These are phyloP conservation scores for Sternarchorhynchus goeldii DNA, from an alignment of 2,797 vertebrate species.

Conservation along the genomic window DNA sequence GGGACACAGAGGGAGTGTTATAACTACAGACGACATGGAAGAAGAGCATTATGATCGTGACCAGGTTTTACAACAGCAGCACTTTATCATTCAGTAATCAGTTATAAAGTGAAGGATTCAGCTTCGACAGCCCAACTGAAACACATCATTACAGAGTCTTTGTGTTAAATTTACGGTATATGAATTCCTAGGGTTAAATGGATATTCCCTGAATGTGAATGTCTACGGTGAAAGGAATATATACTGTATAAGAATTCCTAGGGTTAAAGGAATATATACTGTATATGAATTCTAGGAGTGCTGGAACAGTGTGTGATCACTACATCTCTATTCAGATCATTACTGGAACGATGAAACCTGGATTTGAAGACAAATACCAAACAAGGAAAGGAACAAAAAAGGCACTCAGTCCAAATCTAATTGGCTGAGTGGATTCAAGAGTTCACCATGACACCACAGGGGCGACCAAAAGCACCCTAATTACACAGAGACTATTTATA, in stretches of 20 bases:
- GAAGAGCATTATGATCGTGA: constrained; percentile 34
- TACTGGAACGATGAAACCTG: background rate
- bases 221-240: too few species aligned
- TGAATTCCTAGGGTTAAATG: background rate
- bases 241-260: too few species aligned
- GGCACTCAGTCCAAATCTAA: constrained; percentile 37
- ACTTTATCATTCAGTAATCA: background rate
- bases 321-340: too few species aligned
- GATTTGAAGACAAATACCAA: constrained; percentile 4
- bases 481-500: constrained; percentile 42
- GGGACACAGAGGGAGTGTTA: constrained; percentile 14
- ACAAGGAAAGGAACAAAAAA: background rate
- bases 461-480: constrained; percentile 42
- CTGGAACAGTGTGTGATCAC: too few species aligned
- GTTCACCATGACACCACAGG: constrained; percentile 42
- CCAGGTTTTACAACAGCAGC: constrained; percentile 2
- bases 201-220: background rate
- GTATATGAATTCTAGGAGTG: background rate
- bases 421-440: constrained; percentile 35
- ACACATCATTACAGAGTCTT: background rate
- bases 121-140: background rate
- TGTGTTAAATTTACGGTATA: background rate
- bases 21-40: constrained; percentile 11
- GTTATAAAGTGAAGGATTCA: background rate
- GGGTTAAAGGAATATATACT: too few species aligned